Percentiles rank a stretch among this genome's conserved stretches.
These are phyloP conservation scores for Etheostoma cragini DNA, from an alignment of 2,113 vertebrate species.

Conservation along the genomic window DNA sequence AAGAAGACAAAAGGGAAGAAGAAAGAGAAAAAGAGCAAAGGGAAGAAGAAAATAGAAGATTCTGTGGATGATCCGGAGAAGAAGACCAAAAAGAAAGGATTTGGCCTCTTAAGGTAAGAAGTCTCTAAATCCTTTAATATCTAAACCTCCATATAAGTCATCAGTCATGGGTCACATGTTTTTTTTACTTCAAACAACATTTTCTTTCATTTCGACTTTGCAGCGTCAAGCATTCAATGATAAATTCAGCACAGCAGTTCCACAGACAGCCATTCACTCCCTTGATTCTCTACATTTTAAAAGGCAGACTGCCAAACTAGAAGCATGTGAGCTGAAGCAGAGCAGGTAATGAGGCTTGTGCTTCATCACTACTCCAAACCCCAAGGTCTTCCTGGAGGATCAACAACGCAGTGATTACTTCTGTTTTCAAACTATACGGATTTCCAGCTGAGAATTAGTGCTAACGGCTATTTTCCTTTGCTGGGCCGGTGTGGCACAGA, in stretches of 20 bases:
- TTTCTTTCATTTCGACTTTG: background rate
- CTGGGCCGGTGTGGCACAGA: background rate
- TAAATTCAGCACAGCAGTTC: background rate
- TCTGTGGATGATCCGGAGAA: conserved; percentile 86
- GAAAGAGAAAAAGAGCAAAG: conserved; percentile 89
- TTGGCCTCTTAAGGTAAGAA: conserved; percentile 91
- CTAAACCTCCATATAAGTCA: background rate
- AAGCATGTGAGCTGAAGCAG: conserved; percentile 8
- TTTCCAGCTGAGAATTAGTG: background rate
- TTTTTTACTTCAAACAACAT: background rate
- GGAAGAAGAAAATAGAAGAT: conserved; percentile 87
- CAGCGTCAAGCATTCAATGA: background rate
- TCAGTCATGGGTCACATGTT: background rate
- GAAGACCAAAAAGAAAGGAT: conserved; percentile 92
- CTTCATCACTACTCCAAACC: background rate
- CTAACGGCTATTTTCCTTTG: background rate
- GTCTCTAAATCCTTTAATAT: background rate
- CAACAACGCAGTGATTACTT: conserved; percentile 18
- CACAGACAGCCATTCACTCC: background rate
- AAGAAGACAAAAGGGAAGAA: conserved; percentile 86
- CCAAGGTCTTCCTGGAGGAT: background rate
- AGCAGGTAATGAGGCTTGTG: conserved; percentile 42
- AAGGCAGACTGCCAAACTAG: conserved; percentile 31
- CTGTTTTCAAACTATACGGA: background rate
- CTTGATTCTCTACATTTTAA: conserved; percentile 14